Conservation (phyloP, 2,797 vertebrate species). For the Bufotes viridis region DNA sequence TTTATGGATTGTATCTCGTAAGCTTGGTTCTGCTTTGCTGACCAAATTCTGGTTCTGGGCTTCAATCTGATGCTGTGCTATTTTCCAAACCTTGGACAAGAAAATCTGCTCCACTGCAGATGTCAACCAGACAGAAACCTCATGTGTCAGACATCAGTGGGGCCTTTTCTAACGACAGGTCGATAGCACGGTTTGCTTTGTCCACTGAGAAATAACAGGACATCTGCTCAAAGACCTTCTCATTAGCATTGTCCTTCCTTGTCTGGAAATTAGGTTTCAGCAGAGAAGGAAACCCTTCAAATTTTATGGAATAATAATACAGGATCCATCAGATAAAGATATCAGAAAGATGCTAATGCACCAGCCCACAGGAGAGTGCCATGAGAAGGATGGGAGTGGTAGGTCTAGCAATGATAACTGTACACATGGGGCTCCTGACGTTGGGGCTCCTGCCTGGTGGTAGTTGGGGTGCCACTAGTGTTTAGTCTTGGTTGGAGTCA, state of each 20-base stretch:
- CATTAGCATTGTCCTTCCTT: neutral
- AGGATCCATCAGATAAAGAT: neutral
- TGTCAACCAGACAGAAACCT: neutral
- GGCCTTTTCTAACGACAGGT: neutral
- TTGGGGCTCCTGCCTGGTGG: too few relatives aligned
- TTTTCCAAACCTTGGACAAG: neutral
- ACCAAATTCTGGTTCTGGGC: too few relatives aligned
- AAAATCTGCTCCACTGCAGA: neutral
- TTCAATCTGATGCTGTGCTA: neutral
- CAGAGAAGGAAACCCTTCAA: neutral
- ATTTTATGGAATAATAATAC: neutral
- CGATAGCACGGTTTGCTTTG: neutral
- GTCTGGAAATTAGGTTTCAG: neutral
- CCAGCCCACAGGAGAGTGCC: too few relatives aligned
- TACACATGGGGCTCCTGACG: too few relatives aligned
- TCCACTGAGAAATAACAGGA: neutral
- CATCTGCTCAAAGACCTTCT: slow-evolving; percentile 18
- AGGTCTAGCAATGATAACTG: too few relatives aligned
- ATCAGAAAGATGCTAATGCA: neutral
- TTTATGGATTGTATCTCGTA: too few relatives aligned
- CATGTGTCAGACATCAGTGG: neutral
- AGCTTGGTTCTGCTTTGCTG: too few relatives aligned
- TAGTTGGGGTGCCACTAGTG: too few relatives aligned
- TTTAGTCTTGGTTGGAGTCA: too few relatives aligned
- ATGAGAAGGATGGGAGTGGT: too few relatives aligned